Evolutionary conservation across 2,113 vertebrate species (phyloP).

Genomic region (Rhabdomys dilectus): DNA sequence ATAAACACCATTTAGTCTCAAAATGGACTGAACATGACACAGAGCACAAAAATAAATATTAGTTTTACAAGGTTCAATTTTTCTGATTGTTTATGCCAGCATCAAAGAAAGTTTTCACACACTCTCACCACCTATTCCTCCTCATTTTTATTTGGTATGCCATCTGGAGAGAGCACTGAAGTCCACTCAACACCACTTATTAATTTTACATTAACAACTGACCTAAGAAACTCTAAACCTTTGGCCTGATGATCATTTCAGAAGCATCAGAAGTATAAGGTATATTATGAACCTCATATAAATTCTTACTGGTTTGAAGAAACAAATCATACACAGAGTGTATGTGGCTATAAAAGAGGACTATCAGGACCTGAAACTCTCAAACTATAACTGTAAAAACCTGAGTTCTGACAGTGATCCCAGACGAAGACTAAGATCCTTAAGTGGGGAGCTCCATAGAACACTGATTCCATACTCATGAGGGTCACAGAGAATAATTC

Average conservation of each 20-base stretch:
- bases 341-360: neutral
- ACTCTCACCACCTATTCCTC: neutral
- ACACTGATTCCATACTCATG: neutral
- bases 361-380: too few species aligned
- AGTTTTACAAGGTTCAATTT: neutral
- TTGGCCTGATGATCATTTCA: neutral
- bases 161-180: neutral
- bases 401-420: neutral
- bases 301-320: neutral
- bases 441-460: neutral
- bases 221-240: neutral
- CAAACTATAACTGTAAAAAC: neutral
- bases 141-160: neutral
- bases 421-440: neutral
- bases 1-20: neutral
- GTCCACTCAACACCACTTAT: neutral
- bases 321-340: neutral
- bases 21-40: rapidly evolving
- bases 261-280: neutral
- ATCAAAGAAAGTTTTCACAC: neutral
- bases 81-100: neutral
- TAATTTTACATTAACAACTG: neutral
- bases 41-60: neutral
- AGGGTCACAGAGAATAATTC: neutral
- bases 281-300: neutral